Conservation (phyloP, 2,797 vertebrate genomes). For the Pseudomugil gertrudae region DNA sequence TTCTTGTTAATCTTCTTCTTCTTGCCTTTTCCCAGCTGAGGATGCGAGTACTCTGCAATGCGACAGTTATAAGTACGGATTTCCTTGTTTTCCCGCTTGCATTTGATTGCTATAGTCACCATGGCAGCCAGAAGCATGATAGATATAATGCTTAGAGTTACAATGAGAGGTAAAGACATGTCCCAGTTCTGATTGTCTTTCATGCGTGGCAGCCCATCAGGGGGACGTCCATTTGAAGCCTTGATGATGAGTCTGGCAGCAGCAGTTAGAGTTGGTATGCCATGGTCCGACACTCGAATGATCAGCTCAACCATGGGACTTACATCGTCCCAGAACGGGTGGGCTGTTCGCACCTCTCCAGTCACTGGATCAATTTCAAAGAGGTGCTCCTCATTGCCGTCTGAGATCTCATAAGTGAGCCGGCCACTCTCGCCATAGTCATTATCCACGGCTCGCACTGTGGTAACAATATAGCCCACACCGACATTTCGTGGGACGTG, state of each 20-base stretch:
- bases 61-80: conserved; percentile 99
- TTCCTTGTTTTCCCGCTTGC: conserved; percentile 98
- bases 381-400: conserved; percentile 96
- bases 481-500: conserved; percentile 96
- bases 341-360: conserved; percentile 93
- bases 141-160: conserved; percentile 96
- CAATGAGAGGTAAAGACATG: conserved; percentile 95
- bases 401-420: conserved; percentile 96
- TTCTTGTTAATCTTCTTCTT: conserved; percentile 99
- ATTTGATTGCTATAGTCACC: conserved; percentile 98
- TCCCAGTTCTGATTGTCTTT: conserved; percentile 96
- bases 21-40: conserved; percentile 94
- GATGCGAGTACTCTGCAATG: conserved; percentile 98
- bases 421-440: conserved; percentile 98
- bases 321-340: conserved; percentile 96
- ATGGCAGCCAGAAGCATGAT: conserved; percentile 97
- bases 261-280: conserved; percentile 93
- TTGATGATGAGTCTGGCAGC: conserved; percentile 94
- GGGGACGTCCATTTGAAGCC: conserved; percentile 89
- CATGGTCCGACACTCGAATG: conserved; percentile 95
- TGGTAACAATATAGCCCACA: conserved; percentile 94
- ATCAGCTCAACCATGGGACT: conserved; percentile 93
- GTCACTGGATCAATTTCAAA: conserved; percentile 95
- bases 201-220: conserved; percentile 90
- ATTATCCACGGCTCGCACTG: conserved; percentile 93